Percentiles rank a stretch among this genome's conserved stretches.
Conservation (phyloP, 2,797 vertebrate species). For the Enteromius mattozi region DNA sequence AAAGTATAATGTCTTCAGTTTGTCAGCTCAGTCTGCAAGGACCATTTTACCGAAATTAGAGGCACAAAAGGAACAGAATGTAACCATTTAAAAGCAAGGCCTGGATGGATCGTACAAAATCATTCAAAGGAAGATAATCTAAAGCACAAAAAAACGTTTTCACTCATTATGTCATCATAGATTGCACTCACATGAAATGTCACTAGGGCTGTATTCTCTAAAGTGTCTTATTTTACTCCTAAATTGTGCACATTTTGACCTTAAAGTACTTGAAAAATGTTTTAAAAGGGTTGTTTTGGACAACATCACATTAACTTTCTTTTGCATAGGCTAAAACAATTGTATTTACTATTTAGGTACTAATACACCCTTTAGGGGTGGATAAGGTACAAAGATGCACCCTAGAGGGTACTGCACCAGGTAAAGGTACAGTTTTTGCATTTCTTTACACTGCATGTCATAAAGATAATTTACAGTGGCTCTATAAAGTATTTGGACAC, state of each 20-base stretch:
- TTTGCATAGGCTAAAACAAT: background rate
- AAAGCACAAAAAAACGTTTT: background rate
- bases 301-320: background rate
- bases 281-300: background rate
- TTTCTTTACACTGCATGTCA: background rate
- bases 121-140: background rate
- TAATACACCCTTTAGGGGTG: background rate
- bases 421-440: background rate
- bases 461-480: background rate
- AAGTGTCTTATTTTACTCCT: background rate
- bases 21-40: slow-evolving; percentile 17
- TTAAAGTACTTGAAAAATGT: background rate
- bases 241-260: background rate
- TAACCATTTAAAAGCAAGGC: background rate
- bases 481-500: background rate
- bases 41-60: slow-evolving; percentile 19
- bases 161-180: background rate
- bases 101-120: background rate
- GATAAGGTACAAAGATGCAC: background rate
- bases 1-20: slow-evolving; percentile 36
- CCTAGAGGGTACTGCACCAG: background rate
- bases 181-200: background rate
- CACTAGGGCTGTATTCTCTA: background rate
- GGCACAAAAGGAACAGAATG: background rate
- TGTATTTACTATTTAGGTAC: background rate